phyloP scores from a whole-genome alignment of 1,140 invertebrate genomes.

The Drosophila grimshawi region DNA sequence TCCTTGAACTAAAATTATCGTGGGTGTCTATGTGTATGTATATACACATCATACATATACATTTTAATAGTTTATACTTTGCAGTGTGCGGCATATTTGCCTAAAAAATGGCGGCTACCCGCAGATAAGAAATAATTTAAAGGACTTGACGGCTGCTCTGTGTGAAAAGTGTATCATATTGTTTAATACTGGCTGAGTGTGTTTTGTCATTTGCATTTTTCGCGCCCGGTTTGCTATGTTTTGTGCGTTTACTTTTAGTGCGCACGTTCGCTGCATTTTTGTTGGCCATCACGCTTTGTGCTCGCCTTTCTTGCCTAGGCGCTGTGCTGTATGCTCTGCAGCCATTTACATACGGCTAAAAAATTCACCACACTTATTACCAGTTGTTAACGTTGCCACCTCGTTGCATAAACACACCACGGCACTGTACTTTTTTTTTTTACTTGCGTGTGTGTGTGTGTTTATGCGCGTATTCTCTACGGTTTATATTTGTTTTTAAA shows the following conservation, averaged over 20 bases:
- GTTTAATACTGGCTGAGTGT: neutral
- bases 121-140: conserved; percentile 33
- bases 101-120: conserved; percentile 37
- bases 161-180: conserved; percentile 1
- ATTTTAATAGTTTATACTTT: conserved; percentile 12
- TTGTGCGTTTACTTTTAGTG: conserved; percentile 41
- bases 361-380: conserved; percentile 57
- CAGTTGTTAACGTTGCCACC: conserved; percentile 55
- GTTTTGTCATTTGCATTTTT: conserved; percentile 36
- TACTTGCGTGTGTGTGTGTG: conserved; percentile 46
- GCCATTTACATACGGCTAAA: conserved; percentile 45
- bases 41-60: conserved; percentile 2
- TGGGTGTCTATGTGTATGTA: neutral
- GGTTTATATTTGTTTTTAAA: conserved; percentile 62
- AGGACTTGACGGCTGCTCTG: conserved; percentile 1
- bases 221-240: conserved; percentile 54
- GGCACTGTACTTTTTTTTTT: conserved; percentile 78
- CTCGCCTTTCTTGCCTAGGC: conserved; percentile 40
- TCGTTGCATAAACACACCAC: conserved; percentile 60
- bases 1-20: conserved; percentile 7
- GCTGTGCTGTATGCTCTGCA: conserved; percentile 62
- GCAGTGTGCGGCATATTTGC: conserved; percentile 24
- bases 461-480: conserved; percentile 46
- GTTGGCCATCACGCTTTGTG: conserved; percentile 44
- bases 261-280: conserved; percentile 43